A percentile compares a stretch with the other conserved stretches of the same genome.
Evolutionary conservation across 30 jellyfish, hydroid and myxozoan species (phyloP).

Genomic region (Sanderia malayensis): DNA sequence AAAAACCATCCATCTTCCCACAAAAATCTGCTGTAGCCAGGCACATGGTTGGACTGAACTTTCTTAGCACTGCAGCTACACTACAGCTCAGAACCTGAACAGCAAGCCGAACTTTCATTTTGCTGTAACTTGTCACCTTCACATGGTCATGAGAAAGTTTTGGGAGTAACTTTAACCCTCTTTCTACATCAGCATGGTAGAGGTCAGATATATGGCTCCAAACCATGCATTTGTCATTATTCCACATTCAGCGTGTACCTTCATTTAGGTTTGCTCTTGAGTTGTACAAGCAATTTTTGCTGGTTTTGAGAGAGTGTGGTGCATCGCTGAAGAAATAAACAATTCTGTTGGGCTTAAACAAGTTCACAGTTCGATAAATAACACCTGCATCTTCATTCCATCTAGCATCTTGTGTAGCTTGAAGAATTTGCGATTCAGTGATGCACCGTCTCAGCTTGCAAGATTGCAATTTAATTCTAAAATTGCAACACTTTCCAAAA

Average conservation of each 20-base stretch:
- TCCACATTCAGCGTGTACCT: constrained; percentile 23
- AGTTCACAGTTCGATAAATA: background rate
- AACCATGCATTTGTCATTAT: constrained; percentile 11
- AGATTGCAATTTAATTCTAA: background rate
- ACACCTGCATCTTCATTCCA: constrained; percentile 16
- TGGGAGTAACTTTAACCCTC: constrained; percentile 25
- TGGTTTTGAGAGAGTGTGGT: constrained; percentile 20
- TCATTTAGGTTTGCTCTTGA: constrained; percentile 27
- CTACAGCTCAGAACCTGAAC: constrained; percentile 50
- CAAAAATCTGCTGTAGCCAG: constrained; percentile 60
- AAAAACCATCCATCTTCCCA: constrained; percentile 39
- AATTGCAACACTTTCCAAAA: background rate
- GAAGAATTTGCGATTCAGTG: constrained; percentile 11
- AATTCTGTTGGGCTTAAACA: constrained; percentile 6
- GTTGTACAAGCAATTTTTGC: constrained; percentile 32
- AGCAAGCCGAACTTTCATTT: constrained; percentile 47
- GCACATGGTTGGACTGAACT: constrained; percentile 31
- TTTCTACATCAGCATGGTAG: constrained; percentile 20
- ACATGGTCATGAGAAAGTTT: constrained; percentile 17
- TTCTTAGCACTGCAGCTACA: constrained; percentile 24
- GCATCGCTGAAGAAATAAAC: constrained; percentile 39
- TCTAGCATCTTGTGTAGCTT: constrained; percentile 9
- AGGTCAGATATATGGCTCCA: constrained; percentile 33
- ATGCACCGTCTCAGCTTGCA: constrained; percentile 20
- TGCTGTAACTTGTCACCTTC: constrained; percentile 20